Evolutionary conservation across 1,140 invertebrate species (phyloP).

Genomic region (Pachyrhynchus sulphureomaculatus): DNA sequence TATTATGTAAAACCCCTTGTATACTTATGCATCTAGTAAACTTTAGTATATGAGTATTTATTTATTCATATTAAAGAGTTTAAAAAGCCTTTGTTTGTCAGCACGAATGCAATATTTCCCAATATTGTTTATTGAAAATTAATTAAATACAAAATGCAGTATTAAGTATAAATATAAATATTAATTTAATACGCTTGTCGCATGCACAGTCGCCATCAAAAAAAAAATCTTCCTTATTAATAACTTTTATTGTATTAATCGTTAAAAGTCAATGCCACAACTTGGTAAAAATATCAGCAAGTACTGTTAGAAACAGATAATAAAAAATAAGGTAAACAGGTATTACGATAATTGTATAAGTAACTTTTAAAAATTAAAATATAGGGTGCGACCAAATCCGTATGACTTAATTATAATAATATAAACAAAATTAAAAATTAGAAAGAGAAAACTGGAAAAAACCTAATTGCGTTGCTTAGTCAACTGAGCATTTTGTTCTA

Average conservation of each 20-base stretch:
- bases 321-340: neutral
- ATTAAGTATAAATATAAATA: neutral
- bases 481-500: no score
- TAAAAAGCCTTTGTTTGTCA: neutral
- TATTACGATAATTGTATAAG: no score
- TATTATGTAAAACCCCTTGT: no score
- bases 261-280: slow-evolving; percentile 15
- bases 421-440: no score
- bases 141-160: neutral
- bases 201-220: slow-evolving; percentile 5
- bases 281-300: neutral
- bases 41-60: no score
- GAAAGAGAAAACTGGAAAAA: no score
- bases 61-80: no score
- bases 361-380: no score
- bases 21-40: no score
- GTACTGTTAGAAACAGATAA: neutral
- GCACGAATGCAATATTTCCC: neutral
- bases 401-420: no score
- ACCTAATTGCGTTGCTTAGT: no score
- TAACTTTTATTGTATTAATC: slow-evolving; percentile 2
- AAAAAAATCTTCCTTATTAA: slow-evolving; percentile 11
- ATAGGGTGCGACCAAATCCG: no score
- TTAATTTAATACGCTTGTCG: slow-evolving; percentile 4
- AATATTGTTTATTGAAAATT: neutral